Conservation (phyloP, 1,140 invertebrate species). For the Caenorhabditis latens region DNA sequence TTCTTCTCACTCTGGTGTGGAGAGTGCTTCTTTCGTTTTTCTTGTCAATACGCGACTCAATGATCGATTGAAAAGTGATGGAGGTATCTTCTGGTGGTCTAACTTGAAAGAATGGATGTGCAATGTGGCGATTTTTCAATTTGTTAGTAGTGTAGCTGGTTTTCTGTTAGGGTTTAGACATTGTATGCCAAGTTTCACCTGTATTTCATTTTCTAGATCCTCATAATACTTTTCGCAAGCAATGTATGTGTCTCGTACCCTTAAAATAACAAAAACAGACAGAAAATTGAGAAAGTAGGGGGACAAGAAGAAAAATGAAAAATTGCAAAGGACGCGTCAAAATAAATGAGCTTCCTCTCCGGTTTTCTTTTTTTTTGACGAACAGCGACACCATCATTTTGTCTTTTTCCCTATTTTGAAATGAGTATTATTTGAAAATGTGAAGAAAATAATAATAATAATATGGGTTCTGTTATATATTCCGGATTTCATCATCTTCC, state of each 20-base stretch:
- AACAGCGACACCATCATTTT: conserved; percentile 45
- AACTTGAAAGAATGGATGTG: not conserved
- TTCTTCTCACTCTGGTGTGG: conserved; percentile 20
- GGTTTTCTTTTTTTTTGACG: conserved; percentile 14
- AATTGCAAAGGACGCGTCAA: conserved; percentile 51
- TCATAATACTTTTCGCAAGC: not conserved
- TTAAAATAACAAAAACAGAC: conserved; percentile 19
- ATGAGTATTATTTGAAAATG: not conserved
- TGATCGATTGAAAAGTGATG: conserved; percentile 33
- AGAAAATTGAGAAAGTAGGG: not conserved
- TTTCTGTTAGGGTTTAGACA: not conserved
- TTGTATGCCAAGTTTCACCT: no score
- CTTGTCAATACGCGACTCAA: conserved; percentile 28
- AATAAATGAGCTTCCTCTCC: conserved; percentile 37
- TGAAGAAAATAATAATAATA: not conserved
- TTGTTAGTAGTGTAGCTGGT: not conserved
- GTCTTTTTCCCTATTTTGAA: not conserved
- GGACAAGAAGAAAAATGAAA: conserved; percentile 41
- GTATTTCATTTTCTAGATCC: not conserved
- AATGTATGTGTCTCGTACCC: not conserved
- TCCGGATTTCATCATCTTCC: not conserved
- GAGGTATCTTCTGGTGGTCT: conserved; percentile 41
- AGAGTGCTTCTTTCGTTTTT: conserved; percentile 8
- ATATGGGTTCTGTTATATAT: not conserved
- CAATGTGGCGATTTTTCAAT: not conserved